Evolutionary conservation across 1,140 invertebrate species (phyloP).

Genomic region (Drosophila leontia): DNA sequence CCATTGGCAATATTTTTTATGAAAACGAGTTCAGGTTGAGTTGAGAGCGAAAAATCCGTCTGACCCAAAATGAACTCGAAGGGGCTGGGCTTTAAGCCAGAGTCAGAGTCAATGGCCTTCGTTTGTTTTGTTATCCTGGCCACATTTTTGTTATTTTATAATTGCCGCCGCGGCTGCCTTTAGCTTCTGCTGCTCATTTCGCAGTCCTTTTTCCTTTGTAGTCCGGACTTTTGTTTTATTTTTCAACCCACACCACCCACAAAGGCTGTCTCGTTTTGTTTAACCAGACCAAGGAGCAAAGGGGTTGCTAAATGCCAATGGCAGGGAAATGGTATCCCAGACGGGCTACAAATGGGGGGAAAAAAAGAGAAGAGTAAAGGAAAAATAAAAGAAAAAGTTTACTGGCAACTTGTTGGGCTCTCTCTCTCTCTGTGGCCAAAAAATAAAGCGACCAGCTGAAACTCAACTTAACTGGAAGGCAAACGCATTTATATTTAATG

Average conservation of each 20-base stretch:
- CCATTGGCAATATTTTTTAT: slow-evolving; percentile 45
- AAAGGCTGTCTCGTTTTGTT: slow-evolving; percentile 23
- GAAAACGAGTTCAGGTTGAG: slow-evolving; percentile 27
- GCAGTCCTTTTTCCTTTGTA: slow-evolving; percentile 46
- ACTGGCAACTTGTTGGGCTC: slow-evolving; percentile 43
- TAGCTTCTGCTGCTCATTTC: slow-evolving; percentile 32
- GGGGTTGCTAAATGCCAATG: slow-evolving; percentile 18
- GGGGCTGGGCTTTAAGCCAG: slow-evolving; percentile 12
- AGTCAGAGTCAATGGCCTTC: slow-evolving; percentile 43
- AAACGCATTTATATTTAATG: slow-evolving; percentile 75
- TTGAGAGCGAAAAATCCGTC: slow-evolving; percentile 32
- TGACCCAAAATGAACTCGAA: slow-evolving; percentile 41
- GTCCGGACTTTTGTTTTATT: slow-evolving; percentile 26
- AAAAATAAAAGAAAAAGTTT: slow-evolving; percentile 10
- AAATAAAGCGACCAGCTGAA: slow-evolving; percentile 21
- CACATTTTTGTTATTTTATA: slow-evolving; percentile 56
- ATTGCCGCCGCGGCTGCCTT: slow-evolving; percentile 50
- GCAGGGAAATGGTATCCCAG: slow-evolving; percentile 18
- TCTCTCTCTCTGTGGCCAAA: neutral
- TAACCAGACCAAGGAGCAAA: slow-evolving; percentile 24
- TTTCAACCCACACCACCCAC: neutral
- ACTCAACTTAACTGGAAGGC: slow-evolving; percentile 48
- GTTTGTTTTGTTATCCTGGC: slow-evolving; percentile 43
- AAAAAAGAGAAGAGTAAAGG: neutral
- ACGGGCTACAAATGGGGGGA: slow-evolving; percentile 6